Conservation (phyloP, 1,140 invertebrate species). For the Hesperophylax magnus region DNA sequence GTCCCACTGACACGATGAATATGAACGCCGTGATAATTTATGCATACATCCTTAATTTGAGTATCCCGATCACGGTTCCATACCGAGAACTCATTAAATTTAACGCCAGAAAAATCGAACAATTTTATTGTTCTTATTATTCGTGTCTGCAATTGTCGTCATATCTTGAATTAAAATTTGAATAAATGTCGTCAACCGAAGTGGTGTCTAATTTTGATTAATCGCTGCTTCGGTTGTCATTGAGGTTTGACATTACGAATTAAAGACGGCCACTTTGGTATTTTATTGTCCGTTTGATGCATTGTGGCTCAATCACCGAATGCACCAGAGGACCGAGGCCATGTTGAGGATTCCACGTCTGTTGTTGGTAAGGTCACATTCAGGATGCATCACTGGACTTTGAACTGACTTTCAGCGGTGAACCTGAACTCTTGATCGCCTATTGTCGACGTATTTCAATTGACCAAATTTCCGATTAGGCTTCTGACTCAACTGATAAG, state of each 20-base stretch:
- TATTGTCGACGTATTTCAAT: conserved; percentile 9
- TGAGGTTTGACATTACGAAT: not conserved
- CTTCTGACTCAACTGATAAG: too few relatives aligned
- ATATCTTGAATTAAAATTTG: too few relatives aligned
- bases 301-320: not conserved
- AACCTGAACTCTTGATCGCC: not conserved
- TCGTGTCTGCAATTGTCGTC: too few relatives aligned
- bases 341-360: too few relatives aligned
- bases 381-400: not conserved
- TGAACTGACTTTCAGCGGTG: not conserved
- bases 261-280: not conserved
- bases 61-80: too few relatives aligned
- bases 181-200: too few relatives aligned
- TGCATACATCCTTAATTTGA: too few relatives aligned
- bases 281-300: not conserved
- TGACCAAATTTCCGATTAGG: not conserved
- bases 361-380: conserved; percentile 5
- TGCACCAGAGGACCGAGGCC: not conserved
- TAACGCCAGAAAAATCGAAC: too few relatives aligned
- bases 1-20: too few relatives aligned
- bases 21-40: too few relatives aligned
- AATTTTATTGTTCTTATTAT: too few relatives aligned
- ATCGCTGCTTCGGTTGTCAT: not conserved
- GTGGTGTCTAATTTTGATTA: not conserved
- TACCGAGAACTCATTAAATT: too few relatives aligned